These are phyloP conservation scores for Chalcosyrphus nemorum DNA, from an alignment of 2,888 invertebrate genomes.

Conservation along the genomic window DNA sequence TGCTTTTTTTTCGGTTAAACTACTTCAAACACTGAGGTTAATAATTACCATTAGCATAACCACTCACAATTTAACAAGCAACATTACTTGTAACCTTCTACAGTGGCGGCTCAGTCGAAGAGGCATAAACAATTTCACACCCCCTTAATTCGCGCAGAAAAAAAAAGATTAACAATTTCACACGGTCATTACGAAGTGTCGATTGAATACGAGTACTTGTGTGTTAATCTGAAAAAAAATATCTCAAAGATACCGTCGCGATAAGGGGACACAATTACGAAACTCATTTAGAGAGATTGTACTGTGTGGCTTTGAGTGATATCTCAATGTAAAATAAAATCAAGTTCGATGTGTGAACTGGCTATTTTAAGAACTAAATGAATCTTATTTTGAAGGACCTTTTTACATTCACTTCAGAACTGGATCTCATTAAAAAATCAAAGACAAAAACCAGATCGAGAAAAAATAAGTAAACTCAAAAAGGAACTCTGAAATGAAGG, in stretches of 20 bases:
- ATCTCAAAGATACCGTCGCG: not conserved
- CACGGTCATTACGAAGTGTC: slow-evolving; percentile 35
- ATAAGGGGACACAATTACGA: not conserved
- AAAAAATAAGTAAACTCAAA: not conserved
- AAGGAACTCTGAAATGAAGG: slow-evolving; percentile 37
- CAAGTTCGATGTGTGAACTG: not conserved
- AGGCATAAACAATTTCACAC: slow-evolving; percentile 36
- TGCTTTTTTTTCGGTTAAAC: not conserved
- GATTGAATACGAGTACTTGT: slow-evolving; percentile 27
- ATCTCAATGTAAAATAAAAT: not conserved
- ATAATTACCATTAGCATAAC: slow-evolving; percentile 15
- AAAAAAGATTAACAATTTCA: slow-evolving; percentile 26
- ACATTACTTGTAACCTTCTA: slow-evolving; percentile 5
- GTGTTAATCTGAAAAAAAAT: not conserved
- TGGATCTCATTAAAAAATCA: not conserved
- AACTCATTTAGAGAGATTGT: no score
- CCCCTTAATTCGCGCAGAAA: slow-evolving; percentile 30
- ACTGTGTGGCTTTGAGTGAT: no score
- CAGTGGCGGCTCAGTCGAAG: not conserved
- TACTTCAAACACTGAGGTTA: not conserved
- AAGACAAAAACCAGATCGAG: not conserved
- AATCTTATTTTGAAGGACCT: slow-evolving; percentile 1
- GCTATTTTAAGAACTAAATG: not conserved
- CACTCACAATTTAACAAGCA: slow-evolving; percentile 2
- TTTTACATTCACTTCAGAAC: slow-evolving; percentile 28